Conservation (phyloP, 2,888 invertebrate species). For the Cosmopolites sordidus region DNA sequence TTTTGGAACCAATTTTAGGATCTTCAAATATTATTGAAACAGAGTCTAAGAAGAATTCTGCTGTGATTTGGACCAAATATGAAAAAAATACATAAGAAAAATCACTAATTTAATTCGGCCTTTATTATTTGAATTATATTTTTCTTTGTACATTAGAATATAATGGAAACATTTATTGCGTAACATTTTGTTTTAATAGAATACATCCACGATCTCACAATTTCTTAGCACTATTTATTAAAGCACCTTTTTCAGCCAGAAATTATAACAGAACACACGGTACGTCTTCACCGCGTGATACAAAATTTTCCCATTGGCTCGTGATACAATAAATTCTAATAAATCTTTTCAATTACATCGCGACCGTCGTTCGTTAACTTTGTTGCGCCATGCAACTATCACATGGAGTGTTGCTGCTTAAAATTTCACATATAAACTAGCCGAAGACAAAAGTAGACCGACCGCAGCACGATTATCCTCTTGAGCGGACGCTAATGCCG, state of each 20-base stretch:
- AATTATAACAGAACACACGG: not conserved
- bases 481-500: constrained; percentile 3
- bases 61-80: too few relatives aligned
- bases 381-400: constrained; percentile 25
- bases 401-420: constrained; percentile 25
- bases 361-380: constrained; percentile 27
- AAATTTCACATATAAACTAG: constrained; percentile 29
- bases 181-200: too few relatives aligned
- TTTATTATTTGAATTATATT: too few relatives aligned
- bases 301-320: constrained; percentile 22
- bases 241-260: not conserved
- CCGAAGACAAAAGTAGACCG: constrained; percentile 25
- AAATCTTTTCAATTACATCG: constrained; percentile 30
- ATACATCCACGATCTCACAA: too few relatives aligned
- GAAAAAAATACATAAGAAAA: too few relatives aligned
- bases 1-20: too few relatives aligned
- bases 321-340: constrained; percentile 28
- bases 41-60: too few relatives aligned
- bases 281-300: not conserved
- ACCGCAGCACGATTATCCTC: constrained; percentile 21
- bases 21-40: too few relatives aligned
- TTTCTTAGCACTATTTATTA: too few relatives aligned
- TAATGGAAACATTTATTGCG: too few relatives aligned
- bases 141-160: too few relatives aligned
- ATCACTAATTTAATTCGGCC: too few relatives aligned